These are phyloP conservation scores for Pseudotriccus pelzelni DNA, from an alignment of 2,797 vertebrate genomes.

Conservation along the genomic window DNA sequence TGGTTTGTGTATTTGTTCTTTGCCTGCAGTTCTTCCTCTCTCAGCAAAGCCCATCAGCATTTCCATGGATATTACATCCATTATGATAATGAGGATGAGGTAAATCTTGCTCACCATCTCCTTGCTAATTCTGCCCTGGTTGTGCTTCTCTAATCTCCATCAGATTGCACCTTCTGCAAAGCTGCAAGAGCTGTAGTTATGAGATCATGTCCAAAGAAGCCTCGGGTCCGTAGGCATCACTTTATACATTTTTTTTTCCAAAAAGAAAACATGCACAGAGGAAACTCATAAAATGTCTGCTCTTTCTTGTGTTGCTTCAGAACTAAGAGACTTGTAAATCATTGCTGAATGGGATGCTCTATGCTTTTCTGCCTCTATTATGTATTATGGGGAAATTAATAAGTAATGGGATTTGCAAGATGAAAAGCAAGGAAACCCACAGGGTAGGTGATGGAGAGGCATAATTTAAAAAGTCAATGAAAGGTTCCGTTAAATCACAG, in stretches of 20 bases:
- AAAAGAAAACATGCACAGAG: conserved; percentile 28
- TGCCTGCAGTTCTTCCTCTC: conserved; percentile 55
- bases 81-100: conserved; percentile 52
- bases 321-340: conserved; percentile 71
- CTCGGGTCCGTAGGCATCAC: not conserved
- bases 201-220: conserved; percentile 16
- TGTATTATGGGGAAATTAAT: conserved; percentile 71
- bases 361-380: conserved; percentile 60
- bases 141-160: not conserved
- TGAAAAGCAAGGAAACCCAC: conserved; percentile 72
- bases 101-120: conserved; percentile 41
- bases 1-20: conserved; percentile 22
- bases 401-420: conserved; percentile 74
- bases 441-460: conserved; percentile 70
- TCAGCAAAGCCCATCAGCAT: conserved; percentile 47
- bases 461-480: conserved; percentile 78
- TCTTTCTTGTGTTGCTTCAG: conserved; percentile 29
- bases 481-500: conserved; percentile 76
- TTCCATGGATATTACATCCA: conserved; percentile 51
- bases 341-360: conserved; percentile 58
- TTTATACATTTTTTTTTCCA: not conserved
- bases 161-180: not conserved
- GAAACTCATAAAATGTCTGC: conserved; percentile 41
- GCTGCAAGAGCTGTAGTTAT: not conserved
- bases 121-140: conserved; percentile 34